Evolutionary conservation across 35 echinoderm and acorn worm species (phyloP).

Genomic region (Ophiothrix spiculata): DNA sequence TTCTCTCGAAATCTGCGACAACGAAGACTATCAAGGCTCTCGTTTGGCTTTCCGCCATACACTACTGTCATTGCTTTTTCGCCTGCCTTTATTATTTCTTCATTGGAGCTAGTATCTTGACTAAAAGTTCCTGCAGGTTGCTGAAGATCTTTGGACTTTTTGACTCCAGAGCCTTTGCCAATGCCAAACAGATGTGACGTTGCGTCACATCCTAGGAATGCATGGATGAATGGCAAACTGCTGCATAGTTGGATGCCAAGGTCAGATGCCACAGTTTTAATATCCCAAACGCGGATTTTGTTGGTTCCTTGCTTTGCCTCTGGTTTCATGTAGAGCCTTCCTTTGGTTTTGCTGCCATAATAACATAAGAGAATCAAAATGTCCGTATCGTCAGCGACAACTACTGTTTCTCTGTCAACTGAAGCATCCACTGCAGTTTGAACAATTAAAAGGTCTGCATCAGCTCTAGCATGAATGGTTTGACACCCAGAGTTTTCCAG

Average conservation of each 20-base stretch:
- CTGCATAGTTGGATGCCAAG: slow-evolving; percentile 26
- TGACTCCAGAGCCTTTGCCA: slow-evolving; percentile 14
- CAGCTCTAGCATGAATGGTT: slow-evolving; percentile 39
- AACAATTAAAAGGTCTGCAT: slow-evolving; percentile 50
- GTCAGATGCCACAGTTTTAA: neutral
- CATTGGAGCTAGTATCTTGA: too few relatives aligned
- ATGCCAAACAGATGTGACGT: slow-evolving; percentile 45
- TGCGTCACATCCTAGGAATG: slow-evolving; percentile 44
- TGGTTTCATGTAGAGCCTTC: slow-evolving; percentile 33
- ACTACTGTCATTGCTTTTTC: neutral
- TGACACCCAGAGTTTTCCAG: neutral
- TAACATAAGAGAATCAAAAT: slow-evolving; percentile 31
- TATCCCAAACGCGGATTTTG: slow-evolving; percentile 44
- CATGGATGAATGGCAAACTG: slow-evolving; percentile 35
- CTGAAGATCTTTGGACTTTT: slow-evolving; percentile 14
- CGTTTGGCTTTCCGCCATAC: neutral
- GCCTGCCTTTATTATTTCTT: slow-evolving; percentile 25
- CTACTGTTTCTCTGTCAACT: slow-evolving; percentile 10
- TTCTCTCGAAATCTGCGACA: slow-evolving; percentile 13
- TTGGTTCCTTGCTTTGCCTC: slow-evolving; percentile 32
- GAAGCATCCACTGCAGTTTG: slow-evolving; percentile 55
- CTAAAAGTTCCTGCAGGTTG: too few relatives aligned
- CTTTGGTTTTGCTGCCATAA: slow-evolving; percentile 2
- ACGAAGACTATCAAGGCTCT: slow-evolving; percentile 15
- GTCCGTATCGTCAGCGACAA: slow-evolving; percentile 56